Conservation (phyloP, 2,797 vertebrate species). For the Sciurus vulgaris region DNA sequence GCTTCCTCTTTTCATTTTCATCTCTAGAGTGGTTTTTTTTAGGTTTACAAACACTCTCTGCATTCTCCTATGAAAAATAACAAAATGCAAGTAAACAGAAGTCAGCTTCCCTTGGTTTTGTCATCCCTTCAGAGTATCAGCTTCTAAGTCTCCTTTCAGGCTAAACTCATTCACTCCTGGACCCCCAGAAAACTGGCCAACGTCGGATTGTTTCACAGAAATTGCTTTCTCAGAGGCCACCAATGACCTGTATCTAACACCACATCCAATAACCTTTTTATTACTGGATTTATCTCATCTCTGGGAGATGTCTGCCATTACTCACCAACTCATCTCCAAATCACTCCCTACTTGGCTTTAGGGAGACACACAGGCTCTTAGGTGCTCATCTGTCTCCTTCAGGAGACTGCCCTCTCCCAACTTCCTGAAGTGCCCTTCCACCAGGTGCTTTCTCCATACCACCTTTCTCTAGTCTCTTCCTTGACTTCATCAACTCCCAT, state of each 20-base stretch:
- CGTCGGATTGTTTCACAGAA: background rate
- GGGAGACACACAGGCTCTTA: background rate
- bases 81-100: background rate
- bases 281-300: background rate
- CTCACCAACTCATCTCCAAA: background rate
- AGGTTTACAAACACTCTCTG: background rate
- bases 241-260: background rate
- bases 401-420: background rate
- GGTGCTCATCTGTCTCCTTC: background rate
- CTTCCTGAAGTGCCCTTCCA: background rate
- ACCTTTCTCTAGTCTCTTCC: background rate
- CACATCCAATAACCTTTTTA: background rate
- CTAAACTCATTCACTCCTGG: background rate
- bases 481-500: background rate
- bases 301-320: background rate
- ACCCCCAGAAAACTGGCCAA: background rate
- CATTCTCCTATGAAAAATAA: background rate
- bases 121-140: background rate
- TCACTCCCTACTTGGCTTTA: background rate
- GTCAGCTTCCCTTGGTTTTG: slow-evolving; percentile 20
- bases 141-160: slow-evolving; percentile 36
- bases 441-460: background rate
- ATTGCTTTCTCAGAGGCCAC: background rate
- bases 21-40: background rate
- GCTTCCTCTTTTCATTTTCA: background rate